phyloP scores from a whole-genome alignment of 2,797 vertebrate species.

The Serranus cabrilla region DNA sequence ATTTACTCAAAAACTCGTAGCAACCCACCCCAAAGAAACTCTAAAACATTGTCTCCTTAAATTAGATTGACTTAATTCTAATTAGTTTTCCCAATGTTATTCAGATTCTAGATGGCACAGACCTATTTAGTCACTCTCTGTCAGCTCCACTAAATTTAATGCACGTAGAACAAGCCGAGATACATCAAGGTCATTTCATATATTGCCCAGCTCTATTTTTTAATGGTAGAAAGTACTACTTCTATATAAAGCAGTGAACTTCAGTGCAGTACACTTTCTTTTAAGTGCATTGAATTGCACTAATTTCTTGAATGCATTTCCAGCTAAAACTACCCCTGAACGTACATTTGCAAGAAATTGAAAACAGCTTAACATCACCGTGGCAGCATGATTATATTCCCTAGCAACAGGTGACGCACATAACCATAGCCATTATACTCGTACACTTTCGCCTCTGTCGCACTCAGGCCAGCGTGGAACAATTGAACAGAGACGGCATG shows the following conservation, averaged over 20 bases:
- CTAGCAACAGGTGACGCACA: constrained; percentile 65
- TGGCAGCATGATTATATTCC: constrained; percentile 49
- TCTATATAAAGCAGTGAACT: not conserved
- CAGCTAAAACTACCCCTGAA: constrained; percentile 6
- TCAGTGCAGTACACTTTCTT: not conserved
- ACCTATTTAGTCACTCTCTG: too few species aligned
- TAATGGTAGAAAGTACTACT: not conserved
- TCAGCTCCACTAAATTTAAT: too few species aligned
- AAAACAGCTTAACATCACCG: constrained; percentile 35
- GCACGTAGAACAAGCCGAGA: too few species aligned
- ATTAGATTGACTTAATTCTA: too few species aligned
- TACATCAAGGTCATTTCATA: too few species aligned
- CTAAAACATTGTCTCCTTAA: not conserved
- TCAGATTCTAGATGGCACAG: too few species aligned
- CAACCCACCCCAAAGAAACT: not conserved
- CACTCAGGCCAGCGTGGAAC: too few species aligned
- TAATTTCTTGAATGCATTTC: not conserved
- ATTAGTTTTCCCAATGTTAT: not conserved
- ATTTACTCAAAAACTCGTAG: not conserved
- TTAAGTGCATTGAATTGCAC: not conserved
- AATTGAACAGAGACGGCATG: too few species aligned
- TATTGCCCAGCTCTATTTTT: not conserved
- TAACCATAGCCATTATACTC: too few species aligned
- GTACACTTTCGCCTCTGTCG: too few species aligned
- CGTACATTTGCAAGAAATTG: constrained; percentile 19